These are phyloP conservation scores for Chascanopsetta lugubris DNA, from an alignment of 2,113 vertebrate genomes.

Conservation along the genomic window DNA sequence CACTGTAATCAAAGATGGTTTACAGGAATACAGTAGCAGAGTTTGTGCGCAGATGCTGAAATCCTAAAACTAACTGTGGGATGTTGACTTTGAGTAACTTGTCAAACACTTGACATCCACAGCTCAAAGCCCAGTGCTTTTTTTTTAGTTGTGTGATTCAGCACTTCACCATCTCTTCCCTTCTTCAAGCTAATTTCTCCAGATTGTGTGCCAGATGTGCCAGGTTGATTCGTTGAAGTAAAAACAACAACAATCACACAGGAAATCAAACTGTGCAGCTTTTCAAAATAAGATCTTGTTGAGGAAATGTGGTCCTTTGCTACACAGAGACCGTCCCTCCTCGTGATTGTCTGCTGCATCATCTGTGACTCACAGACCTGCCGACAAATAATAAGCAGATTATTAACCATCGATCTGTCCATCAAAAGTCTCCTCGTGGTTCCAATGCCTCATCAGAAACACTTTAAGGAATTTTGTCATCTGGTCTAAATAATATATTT, in stretches of 20 bases:
- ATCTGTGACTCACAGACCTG: too few relatives aligned
- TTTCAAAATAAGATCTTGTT: too few relatives aligned
- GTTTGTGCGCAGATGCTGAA: neutral
- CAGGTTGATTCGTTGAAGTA: neutral
- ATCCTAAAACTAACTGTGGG: neutral
- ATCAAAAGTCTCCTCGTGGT: too few relatives aligned
- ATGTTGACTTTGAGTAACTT: neutral
- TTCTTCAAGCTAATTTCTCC: constrained; percentile 1
- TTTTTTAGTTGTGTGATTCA: constrained; percentile 14
- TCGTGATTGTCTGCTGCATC: constrained; percentile 15
- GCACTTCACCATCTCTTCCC: neutral
- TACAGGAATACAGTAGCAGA: neutral
- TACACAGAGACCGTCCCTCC: neutral
- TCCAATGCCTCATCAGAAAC: too few relatives aligned
- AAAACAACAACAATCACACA: neutral
- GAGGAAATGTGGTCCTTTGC: neutral
- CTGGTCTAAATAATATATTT: too few relatives aligned
- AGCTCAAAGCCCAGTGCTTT: neutral
- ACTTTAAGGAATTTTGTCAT: too few relatives aligned
- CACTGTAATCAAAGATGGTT: neutral
- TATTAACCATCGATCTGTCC: too few relatives aligned
- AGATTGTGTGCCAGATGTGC: neutral
- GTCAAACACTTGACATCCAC: neutral
- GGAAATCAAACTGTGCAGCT: neutral
- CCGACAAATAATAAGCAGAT: too few relatives aligned